A percentile compares a stretch with the other conserved stretches of the same genome.
Evolutionary conservation across 1,140 invertebrate species (phyloP).

Genomic region (Aphelinus atriplicis): DNA sequence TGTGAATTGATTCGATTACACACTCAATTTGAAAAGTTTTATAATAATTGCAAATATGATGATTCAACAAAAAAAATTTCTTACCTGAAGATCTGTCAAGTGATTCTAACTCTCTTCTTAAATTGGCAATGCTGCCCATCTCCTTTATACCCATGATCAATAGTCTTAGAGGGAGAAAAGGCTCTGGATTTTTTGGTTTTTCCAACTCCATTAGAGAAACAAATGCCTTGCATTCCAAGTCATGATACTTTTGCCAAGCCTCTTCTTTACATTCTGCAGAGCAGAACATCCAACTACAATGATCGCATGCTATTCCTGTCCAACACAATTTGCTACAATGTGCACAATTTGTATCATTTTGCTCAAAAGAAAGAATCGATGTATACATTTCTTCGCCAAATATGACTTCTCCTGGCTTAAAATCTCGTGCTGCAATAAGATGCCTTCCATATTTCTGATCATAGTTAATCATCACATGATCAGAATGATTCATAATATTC

Average conservation of each 20-base stretch:
- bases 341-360: not conserved
- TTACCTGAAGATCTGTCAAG: slow-evolving; percentile 2
- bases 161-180: not conserved
- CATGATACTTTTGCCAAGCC: slow-evolving; percentile 8
- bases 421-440: slow-evolving; percentile 59
- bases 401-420: slow-evolving; percentile 77
- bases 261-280: slow-evolving; percentile 11
- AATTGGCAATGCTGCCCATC: not conserved
- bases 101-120: not conserved
- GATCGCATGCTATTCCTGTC: not conserved
- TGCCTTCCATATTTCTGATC: no score
- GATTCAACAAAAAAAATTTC: not conserved
- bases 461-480: no score
- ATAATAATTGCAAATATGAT: no score
- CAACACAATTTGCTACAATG: not conserved
- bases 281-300: slow-evolving; percentile 6
- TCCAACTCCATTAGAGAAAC: not conserved
- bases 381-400: slow-evolving; percentile 80
- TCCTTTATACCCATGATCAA: not conserved
- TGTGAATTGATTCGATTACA: no score
- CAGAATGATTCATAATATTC: no score
- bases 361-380: slow-evolving; percentile 68
- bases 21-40: no score
- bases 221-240: slow-evolving; percentile 54
- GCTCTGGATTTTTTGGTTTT: not conserved